Base-by-base conservation (phyloP, 1,140 invertebrate species). In the Cotesia vestalis region DNA sequence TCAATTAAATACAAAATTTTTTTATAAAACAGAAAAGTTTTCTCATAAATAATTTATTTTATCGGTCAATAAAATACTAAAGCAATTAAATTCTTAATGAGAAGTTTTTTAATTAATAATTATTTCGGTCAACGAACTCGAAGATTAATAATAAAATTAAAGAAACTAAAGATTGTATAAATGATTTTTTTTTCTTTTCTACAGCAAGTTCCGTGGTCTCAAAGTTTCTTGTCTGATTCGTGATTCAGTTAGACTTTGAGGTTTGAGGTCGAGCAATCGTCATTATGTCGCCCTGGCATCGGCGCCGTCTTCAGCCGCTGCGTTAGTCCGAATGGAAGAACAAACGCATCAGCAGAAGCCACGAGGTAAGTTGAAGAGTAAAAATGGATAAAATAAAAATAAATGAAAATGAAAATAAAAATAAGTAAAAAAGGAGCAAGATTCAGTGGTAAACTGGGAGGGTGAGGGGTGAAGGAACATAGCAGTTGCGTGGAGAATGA, bases 191-290 rank as follows among this genome's bases (percentile, higher is more conserved):
- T 66, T 20, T 66, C 51, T 20, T 66, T 70, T 34, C 35, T 60
- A 35, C 51, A 35, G 9, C 36, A 62, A 70, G 17, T 70, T 70
- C 73, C 59, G 62, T 38, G 69, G 53, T 70, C 68, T 70, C 34
- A 35, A 52, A 12, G 9, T 40, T 38, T 40, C 46, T 68, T 53
- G 40, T 62, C 40, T 70, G 75, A 78, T 77, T 80, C 78, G 78
- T 80, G 80, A 81, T 81, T 83, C 78, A 81, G 79, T 81, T 80
- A 78, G 79, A 83, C 78, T 83, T 82, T 83, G 80, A 83, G 78
- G 79, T 80, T 80, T 78, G 78, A 81, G 79, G 77, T 81, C 77
- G 76, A 63, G 73, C 57, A 59, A 73, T 75, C 77, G 77, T 81
- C 79, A 80, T 83, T 81, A 81, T 77, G 78, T 81, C 77, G 76